Conservation (phyloP, 2,113 vertebrate genomes). For the Chaenocephalus aceratus region DNA sequence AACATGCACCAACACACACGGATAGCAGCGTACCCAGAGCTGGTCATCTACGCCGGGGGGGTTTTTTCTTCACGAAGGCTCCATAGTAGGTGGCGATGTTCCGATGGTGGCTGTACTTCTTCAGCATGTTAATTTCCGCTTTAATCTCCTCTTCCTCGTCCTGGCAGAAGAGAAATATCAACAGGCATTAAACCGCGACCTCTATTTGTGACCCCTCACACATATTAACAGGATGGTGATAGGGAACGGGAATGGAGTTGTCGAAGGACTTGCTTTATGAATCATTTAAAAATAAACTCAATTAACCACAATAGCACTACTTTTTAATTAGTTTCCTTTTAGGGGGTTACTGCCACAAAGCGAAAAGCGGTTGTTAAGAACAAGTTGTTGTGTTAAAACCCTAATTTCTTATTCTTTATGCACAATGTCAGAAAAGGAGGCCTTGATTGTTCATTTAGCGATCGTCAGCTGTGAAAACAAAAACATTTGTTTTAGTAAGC, state of each 20-base stretch:
- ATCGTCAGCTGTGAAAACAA: conserved; percentile 10
- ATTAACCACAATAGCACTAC: conserved; percentile 54
- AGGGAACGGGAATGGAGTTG: conserved; percentile 20
- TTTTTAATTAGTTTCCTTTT: conserved; percentile 58
- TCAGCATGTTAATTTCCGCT: conserved; percentile 98
- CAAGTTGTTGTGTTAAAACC: conserved; percentile 28
- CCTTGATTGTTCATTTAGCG: conserved; percentile 51
- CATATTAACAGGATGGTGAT: conserved; percentile 18
- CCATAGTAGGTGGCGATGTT: conserved; percentile 98
- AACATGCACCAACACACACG: conserved; percentile 13
- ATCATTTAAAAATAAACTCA: conserved; percentile 29
- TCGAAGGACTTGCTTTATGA: conserved; percentile 34
- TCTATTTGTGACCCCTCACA: conserved; percentile 13
- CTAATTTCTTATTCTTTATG: conserved; percentile 45
- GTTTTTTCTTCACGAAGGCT: conserved; percentile 97
- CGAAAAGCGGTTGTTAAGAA: conserved; percentile 21
- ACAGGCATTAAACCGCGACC: conserved; percentile 1
- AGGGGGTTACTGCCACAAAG: conserved; percentile 24
- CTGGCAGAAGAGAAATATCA: conserved; percentile 57
- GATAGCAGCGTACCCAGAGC: conserved; percentile 88
- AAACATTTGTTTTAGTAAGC: conserved; percentile 33
- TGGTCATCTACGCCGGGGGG: conserved; percentile 96
- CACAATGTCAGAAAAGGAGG: conserved; percentile 31
- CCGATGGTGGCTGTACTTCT: conserved; percentile 96
- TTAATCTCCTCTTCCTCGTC: conserved; percentile 98